Evolutionary conservation across 2,888 invertebrate species (phyloP), one percentile per base, ranked within the genome.

Genomic region (Lottia gigantea): DNA sequence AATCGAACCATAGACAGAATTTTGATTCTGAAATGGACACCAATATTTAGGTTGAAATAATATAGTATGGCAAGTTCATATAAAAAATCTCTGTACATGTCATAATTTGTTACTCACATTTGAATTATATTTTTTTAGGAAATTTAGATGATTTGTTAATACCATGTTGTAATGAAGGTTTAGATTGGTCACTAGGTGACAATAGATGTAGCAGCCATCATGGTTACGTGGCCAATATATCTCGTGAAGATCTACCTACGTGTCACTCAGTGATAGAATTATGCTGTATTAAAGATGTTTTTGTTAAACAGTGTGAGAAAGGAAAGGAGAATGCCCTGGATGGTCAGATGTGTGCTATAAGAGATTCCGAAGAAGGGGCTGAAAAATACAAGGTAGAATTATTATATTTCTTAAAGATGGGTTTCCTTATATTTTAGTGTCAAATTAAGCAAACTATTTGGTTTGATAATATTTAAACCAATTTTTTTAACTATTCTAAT

Each of bases 271-370:
- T 84, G 47, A 68, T 84, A 8, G 77, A 84, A 71, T 80, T 87
- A 40, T 87, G 87, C 77, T 87, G 87, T 65, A 79, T 86, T 66
- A 83, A 84, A 67, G 78, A 82, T 47, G 78, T 82, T 40, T 83
- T 85, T 67, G 73, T 79, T n/a, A 76, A 77, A 46, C 81, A 83
- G 75, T 87, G 87, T 73, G 75, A 76, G 46, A 61, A 65, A 45
- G 87, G 87, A 49, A 82, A 81, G 65, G 72, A 75, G 26, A 79
- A 81, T 19, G 80, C 82, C 11, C 65, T 76, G 12, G 73, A 76
- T 16, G 70, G 72, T 7, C 70, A 72, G 55, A 26, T 76, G 16
- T 85, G 85, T 77, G 76, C 78, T n/a, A 76, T 83, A 6, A 73
- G 83, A 62, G 77, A 78, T 47, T 74, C 79, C 47, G 77, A 76